Conservation (phyloP, 2,888 invertebrate species). For the Oligia latruncula region DNA sequence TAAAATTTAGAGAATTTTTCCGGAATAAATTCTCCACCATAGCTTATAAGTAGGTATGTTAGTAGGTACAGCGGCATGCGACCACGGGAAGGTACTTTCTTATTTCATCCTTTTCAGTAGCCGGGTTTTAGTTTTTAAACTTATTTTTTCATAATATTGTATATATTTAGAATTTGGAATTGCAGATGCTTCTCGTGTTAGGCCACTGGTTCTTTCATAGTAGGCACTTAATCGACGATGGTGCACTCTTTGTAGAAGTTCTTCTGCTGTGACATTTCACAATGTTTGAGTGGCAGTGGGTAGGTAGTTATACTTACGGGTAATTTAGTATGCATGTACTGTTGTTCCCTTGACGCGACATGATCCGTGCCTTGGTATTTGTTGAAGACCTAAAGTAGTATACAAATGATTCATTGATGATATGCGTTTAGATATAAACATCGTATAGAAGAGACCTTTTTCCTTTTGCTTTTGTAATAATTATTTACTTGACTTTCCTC, state of each 20-base stretch:
- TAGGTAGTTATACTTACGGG: neutral
- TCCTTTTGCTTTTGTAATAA: neutral
- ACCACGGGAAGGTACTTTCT: too few relatives aligned
- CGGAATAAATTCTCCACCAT: too few relatives aligned
- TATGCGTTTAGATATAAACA: neutral
- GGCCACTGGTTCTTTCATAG: too few relatives aligned
- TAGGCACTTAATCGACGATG: too few relatives aligned
- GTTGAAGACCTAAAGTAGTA: conserved; percentile 15
- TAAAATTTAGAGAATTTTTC: too few relatives aligned
- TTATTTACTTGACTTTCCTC: neutral
- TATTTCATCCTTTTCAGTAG: too few relatives aligned
- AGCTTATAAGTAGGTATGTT: too few relatives aligned
- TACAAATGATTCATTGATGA: neutral
- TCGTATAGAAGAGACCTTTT: neutral
- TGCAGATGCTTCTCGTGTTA: too few relatives aligned
- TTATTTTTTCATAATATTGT: too few relatives aligned
- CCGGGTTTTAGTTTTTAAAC: too few relatives aligned
- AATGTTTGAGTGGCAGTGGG: conserved; percentile 14
- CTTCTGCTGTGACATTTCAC: conserved; percentile 21
- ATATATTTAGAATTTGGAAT: too few relatives aligned
- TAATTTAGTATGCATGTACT: conserved; percentile 47
- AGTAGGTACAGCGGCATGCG: too few relatives aligned
- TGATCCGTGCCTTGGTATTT: conserved; percentile 47
- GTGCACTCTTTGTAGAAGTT: conserved; percentile 6
- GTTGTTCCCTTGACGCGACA: conserved; percentile 55